Conservation (phyloP, 2,888 invertebrate genomes). For the Pyralis farinalis region DNA sequence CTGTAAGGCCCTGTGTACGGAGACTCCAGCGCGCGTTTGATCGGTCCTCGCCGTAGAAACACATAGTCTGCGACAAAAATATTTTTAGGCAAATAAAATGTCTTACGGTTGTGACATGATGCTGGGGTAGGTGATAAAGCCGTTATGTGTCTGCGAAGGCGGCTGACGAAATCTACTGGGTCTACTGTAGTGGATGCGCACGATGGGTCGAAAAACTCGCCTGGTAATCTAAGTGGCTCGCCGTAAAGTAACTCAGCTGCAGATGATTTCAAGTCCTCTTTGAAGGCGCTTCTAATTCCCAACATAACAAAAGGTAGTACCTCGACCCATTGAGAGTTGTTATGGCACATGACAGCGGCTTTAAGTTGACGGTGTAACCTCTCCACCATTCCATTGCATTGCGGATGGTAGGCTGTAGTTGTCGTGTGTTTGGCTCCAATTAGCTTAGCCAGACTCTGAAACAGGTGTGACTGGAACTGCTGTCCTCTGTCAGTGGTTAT, state of each 20-base stretch:
- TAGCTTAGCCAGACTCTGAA: background rate
- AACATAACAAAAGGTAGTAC: constrained; percentile 11
- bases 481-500: constrained; percentile 16
- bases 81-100: too few relatives aligned
- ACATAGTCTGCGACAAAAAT: too few relatives aligned
- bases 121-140: too few relatives aligned
- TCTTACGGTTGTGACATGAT: too few relatives aligned
- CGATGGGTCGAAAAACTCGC: constrained; percentile 21
- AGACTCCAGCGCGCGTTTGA: too few relatives aligned
- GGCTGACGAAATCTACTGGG: background rate
- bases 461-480: constrained; percentile 19
- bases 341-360: constrained; percentile 13
- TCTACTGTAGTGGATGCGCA: background rate
- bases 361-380: constrained; percentile 12
- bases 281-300: constrained; percentile 9
- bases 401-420: constrained; percentile 9
- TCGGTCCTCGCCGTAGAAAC: too few relatives aligned
- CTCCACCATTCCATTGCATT: constrained; percentile 16
- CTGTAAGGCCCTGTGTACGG: constrained; percentile 9
- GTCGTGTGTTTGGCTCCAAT: background rate
- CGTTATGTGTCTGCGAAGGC: too few relatives aligned
- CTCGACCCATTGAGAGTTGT: constrained; percentile 5
- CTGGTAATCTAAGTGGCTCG: constrained; percentile 25
- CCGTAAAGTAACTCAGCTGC: constrained; percentile 29
- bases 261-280: constrained; percentile 19